A percentile compares a stretch with the other conserved stretches of the same genome.
These are phyloP conservation scores for Baryphthengus martii DNA, from an alignment of 2,113 vertebrate genomes.

Conservation along the genomic window DNA sequence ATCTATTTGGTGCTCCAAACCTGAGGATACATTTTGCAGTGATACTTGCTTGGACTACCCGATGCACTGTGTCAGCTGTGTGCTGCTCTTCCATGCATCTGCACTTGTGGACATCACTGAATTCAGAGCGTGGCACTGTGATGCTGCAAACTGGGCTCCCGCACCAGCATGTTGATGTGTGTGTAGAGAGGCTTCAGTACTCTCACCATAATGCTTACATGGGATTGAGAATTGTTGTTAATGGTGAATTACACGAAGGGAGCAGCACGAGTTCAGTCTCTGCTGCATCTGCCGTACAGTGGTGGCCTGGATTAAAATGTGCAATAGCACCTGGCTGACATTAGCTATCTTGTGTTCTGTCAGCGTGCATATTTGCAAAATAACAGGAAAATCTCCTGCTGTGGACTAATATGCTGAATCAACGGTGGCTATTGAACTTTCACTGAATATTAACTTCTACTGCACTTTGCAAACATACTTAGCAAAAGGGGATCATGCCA, in stretches of 20 bases:
- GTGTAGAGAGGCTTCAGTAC: neutral
- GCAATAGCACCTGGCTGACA: neutral
- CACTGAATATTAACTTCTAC: constrained; percentile 26
- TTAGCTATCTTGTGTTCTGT: neutral
- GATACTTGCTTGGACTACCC: neutral
- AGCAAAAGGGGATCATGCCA: neutral
- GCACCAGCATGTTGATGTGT: accelerated
- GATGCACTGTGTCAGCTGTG: neutral
- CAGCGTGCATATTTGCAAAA: neutral
- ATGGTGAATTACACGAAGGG: neutral
- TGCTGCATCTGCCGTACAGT: neutral
- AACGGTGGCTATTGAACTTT: neutral
- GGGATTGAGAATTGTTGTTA: neutral
- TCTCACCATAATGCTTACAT: accelerated
- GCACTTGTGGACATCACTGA: neutral
- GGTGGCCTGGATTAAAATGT: neutral
- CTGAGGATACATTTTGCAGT: neutral
- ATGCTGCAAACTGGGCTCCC: neutral
- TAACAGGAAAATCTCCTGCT: neutral
- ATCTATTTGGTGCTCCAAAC: neutral
- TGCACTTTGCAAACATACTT: neutral
- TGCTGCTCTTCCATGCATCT: neutral
- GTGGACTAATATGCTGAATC: neutral
- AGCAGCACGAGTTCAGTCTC: neutral
- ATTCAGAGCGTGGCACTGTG: accelerated